These are phyloP conservation scores for Mermis nigrescens DNA, from an alignment of 2,888 invertebrate genomes.

Conservation along the genomic window DNA sequence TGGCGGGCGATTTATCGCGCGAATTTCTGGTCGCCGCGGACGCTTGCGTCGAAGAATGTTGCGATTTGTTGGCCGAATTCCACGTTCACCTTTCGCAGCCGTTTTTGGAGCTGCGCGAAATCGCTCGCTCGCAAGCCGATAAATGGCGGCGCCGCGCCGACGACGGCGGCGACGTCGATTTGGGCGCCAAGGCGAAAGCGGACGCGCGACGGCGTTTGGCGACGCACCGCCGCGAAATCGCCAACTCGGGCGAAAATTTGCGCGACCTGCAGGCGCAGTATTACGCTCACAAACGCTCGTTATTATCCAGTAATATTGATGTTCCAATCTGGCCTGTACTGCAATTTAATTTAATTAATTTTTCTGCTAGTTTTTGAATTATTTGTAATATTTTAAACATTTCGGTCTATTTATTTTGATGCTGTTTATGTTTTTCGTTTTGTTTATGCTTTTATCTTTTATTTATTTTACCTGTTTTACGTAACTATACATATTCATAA, in stretches of 20 bases:
- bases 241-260: background rate
- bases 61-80: constrained; percentile 1
- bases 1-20: too few species aligned
- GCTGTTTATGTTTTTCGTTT: too few species aligned
- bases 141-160: background rate
- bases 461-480: too few species aligned
- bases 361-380: too few species aligned
- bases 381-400: too few species aligned
- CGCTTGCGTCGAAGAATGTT: background rate
- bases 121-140: background rate
- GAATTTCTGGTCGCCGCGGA: background rate
- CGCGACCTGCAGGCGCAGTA: background rate
- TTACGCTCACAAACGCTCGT: too few species aligned
- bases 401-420: too few species aligned
- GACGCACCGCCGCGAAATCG: background rate
- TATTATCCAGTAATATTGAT: too few species aligned
- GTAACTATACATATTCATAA: too few species aligned
- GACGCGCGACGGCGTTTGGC: background rate
- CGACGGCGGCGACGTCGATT: background rate
- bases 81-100: constrained; percentile 6
- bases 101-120: constrained; percentile 11
- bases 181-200: background rate
- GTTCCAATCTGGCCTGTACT: too few species aligned
- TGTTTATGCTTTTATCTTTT: too few species aligned
- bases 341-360: too few species aligned